These are phyloP conservation scores for Etheostoma nigrum DNA, from an alignment of 2,797 vertebrate species.

Conservation along the genomic window DNA sequence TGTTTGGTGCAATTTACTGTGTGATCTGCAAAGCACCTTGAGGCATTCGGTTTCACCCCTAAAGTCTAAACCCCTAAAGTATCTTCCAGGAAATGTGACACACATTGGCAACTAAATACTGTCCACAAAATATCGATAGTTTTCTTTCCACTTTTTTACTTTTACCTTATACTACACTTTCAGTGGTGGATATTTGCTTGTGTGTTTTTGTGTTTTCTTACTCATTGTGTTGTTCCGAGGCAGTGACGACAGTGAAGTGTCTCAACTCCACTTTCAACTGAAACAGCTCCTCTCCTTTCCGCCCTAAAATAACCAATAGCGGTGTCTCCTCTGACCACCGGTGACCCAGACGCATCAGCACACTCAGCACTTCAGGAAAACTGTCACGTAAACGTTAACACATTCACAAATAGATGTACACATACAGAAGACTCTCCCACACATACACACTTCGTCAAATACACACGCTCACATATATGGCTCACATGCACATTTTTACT, in stretches of 20 bases:
- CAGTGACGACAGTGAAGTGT: conserved; percentile 40
- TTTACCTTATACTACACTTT: not conserved
- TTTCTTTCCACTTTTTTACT: no score
- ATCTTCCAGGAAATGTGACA: not conserved
- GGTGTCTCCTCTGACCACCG: conserved; percentile 36
- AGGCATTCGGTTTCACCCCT: not conserved
- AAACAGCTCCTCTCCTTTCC: conserved; percentile 50
- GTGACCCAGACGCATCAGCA: conserved; percentile 38
- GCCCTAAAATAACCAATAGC: conserved; percentile 42
- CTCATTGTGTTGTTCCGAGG: conserved; percentile 43
- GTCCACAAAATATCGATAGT: no score
- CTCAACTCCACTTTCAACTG: conserved; percentile 25
- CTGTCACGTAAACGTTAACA: conserved; percentile 53
- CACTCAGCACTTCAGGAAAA: conserved; percentile 62
- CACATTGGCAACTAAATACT: not conserved
- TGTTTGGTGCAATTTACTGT: not conserved
- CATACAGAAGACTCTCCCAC: not conserved
- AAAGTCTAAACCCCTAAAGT: no score
- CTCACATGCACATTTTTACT: conserved; percentile 6
- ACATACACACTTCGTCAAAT: not conserved
- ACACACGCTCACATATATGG: no score
- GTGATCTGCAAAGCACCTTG: not conserved
- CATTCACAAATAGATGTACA: conserved; percentile 37
- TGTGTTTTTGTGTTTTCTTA: conserved; percentile 31
- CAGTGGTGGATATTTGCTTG: not conserved